phyloP scores from a whole-genome alignment of 1,140 invertebrate genomes.

The Apis dorsata region DNA sequence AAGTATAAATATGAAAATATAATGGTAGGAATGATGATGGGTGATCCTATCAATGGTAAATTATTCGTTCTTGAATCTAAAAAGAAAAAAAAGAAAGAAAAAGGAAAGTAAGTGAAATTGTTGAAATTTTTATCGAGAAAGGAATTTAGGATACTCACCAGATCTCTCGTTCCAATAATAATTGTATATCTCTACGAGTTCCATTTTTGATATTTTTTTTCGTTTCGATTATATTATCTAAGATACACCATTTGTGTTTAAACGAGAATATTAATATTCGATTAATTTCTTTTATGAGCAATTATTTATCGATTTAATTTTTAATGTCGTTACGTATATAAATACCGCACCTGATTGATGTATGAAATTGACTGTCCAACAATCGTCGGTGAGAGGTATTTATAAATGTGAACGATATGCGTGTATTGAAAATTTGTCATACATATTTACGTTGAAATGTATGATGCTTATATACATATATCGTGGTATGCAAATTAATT shows the following conservation, averaged over 20 bases:
- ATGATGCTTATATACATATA: too few relatives aligned
- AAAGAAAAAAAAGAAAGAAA: background rate
- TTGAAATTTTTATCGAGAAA: background rate
- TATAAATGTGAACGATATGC: background rate
- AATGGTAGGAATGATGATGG: conserved; percentile 16
- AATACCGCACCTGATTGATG: too few relatives aligned
- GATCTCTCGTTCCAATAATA: conserved; percentile 21
- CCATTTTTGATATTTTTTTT: background rate
- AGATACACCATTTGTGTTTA: too few relatives aligned
- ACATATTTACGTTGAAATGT: too few relatives aligned
- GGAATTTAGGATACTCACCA: background rate
- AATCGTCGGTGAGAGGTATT: background rate
- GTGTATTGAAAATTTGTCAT: background rate
- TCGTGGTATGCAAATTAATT: too few relatives aligned
- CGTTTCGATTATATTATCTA: background rate
- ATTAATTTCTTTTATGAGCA: too few relatives aligned
- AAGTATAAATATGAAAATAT: conserved; percentile 76
- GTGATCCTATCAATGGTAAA: conserved; percentile 36
- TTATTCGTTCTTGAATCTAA: conserved; percentile 42
- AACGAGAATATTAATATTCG: too few relatives aligned
- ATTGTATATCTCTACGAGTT: background rate
- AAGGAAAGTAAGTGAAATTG: background rate
- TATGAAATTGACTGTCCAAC: background rate
- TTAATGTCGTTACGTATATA: background rate
- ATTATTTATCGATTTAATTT: too few relatives aligned